Evolutionary conservation across 2,888 invertebrate species (phyloP), one percentile per base, ranked within the genome.

Genomic region (Philonicus albiceps): DNA sequence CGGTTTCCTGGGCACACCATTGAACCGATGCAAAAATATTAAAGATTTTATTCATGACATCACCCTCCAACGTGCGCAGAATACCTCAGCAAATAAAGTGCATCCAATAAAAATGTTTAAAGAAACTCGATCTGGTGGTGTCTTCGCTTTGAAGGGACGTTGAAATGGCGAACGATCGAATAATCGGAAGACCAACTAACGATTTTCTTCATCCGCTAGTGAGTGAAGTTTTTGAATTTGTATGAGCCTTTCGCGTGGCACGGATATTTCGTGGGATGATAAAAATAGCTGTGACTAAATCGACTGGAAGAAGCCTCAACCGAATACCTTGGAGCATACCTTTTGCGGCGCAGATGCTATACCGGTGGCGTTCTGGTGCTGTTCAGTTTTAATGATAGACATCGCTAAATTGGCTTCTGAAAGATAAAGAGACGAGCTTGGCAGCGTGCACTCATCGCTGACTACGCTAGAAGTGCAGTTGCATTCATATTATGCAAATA

Each of bases 371-470:
- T 80, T 40, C 30, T 78, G 86, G 80, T 72, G 78, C 80, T 55
- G 34, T 64, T 37, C 76, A 76, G 78, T 76, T 75, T 75, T 34
- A 64, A 22, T 40, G 86, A 86, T 86, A 86, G 37, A n/a, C 55
- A 86, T 86, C 86, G 64, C 78, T 72, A 72, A 78, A 34, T 78
- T 55, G 55, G 80, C 86, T 86, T 86, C 86, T 78, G 86, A 80
- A 80, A 80, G 86, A 80, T 78, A 78, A n/a, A 80, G n/a, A 49
- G 8, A 16, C 80, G 53, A n/a, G n/a, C 30, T 7, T 19, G 16
- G n/a, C 40, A 53, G 49, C 19, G 40, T 53, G 31, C 49, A 80
- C n/a, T 40, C 30, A 76, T 43, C 76, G 30, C 37, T 30, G 30
- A 80, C 80, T 40, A 80, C 49, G 16, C 49, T 49, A 76, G 40